Percentiles rank a stretch among this genome's conserved stretches.
These are phyloP conservation scores for Drosophila trapezifrons DNA, from an alignment of 1,140 invertebrate genomes.

Conservation along the genomic window DNA sequence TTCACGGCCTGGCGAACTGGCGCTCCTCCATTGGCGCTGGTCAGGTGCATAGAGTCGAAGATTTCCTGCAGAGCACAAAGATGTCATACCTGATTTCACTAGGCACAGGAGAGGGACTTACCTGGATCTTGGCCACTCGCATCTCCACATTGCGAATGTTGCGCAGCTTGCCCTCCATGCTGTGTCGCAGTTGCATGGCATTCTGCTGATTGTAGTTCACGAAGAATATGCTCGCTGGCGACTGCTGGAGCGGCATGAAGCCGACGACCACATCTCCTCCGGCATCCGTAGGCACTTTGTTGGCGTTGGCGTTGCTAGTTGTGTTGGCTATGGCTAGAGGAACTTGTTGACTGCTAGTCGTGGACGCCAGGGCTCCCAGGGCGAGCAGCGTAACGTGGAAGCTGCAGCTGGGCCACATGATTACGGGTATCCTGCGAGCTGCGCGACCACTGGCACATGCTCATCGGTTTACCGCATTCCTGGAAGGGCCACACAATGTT, in stretches of 20 bases:
- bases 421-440: constrained; percentile 16
- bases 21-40: constrained; percentile 31
- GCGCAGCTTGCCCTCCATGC: constrained; percentile 73
- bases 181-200: constrained; percentile 71
- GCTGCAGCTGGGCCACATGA: constrained; percentile 40
- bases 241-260: constrained; percentile 68
- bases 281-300: constrained; percentile 72
- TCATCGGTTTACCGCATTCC: constrained; percentile 32
- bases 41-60: constrained; percentile 84
- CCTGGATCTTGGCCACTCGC: constrained; percentile 86
- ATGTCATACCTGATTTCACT: not conserved
- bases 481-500: not conserved
- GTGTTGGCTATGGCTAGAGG: constrained; percentile 44
- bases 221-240: constrained; percentile 69
- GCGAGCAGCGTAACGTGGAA: constrained; percentile 29
- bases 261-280: constrained; percentile 32
- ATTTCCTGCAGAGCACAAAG: constrained; percentile 79
- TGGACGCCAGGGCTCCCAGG: constrained; percentile 22
- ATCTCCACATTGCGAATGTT: constrained; percentile 86
- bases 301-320: constrained; percentile 51
- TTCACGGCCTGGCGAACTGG: constrained; percentile 15
- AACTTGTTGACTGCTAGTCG: constrained; percentile 60
- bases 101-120: constrained; percentile 29
- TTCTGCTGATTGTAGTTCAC: constrained; percentile 78
- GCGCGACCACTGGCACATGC: constrained; percentile 39